Evolutionary conservation across 2,113 vertebrate genomes (phyloP), one percentile per base, ranked within the genome.

Genomic region (Lepisosteus oculatus): DNA sequence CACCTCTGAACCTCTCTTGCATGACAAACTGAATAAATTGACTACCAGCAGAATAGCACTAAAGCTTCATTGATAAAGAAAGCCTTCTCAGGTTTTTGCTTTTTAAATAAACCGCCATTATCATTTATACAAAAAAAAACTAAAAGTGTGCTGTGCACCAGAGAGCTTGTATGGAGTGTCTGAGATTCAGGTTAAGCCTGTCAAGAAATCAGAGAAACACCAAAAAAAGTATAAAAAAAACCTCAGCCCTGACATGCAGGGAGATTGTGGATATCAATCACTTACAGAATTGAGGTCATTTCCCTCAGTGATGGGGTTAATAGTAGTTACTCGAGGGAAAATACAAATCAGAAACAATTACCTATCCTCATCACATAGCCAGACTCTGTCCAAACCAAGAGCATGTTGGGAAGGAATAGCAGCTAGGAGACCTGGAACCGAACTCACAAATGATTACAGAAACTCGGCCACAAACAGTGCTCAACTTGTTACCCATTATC

Each of bases 201-300:
- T 51, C 47, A 51, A 9, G 1, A 9, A 71, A 44, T 55, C 69
- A 67, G 63, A 75, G 12, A 29, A 44, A 55, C 67, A 55, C 13
- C 1, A 4, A 72, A 11, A 57, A 29, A 15, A 42, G 62, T 41
- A 15, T 8, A 44, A 45, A 67, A 54, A 62, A 5, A 29, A 29
- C 29, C 43, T 3, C 13, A 55, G 7, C 17, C 29, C 41, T 57
- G 55, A 59, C 55, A 69, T 14, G 14, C 47, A 29, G 67, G 62
- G 61, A 70, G 76, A 47, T 71, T 57, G 69, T 43, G 29, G 64
- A 14, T 83, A 79, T 80, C 81, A 79, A 72, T 79, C 79, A 80
- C 63, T 67, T 65, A 54, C 73, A 73, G 68, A 79, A 83, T 79
- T 80, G 81, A 76, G 79, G 81, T 83, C 79, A 56, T 73, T 77